phyloP scores from a whole-genome alignment of 2,888 invertebrate species.

The Apotomis capreana region DNA sequence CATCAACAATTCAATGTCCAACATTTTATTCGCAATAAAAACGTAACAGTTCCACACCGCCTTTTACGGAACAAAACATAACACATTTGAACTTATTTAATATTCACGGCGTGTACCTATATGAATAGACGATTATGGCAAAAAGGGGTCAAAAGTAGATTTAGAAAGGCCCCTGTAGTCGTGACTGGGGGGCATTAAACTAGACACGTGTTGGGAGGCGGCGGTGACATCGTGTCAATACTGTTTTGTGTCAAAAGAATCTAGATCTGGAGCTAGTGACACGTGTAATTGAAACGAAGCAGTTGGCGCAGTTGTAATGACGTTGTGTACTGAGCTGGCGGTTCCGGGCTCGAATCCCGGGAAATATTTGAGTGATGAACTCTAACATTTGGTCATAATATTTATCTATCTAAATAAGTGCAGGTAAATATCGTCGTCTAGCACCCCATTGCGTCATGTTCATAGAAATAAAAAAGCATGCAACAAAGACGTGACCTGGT shows the following conservation, averaged over 20 bases:
- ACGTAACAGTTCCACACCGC: slow-evolving; percentile 10
- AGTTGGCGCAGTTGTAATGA: no score
- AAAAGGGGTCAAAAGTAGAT: slow-evolving; percentile 59
- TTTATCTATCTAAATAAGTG: no score
- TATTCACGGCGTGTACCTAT: slow-evolving; percentile 61
- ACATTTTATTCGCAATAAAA: slow-evolving; percentile 39
- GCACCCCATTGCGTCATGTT: no score
- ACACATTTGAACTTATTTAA: slow-evolving; percentile 52
- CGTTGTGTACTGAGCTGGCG: no score
- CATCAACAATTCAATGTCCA: slow-evolving; percentile 18
- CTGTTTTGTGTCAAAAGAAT: slow-evolving; percentile 30
- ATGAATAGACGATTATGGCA: slow-evolving; percentile 67
- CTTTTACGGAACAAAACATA: slow-evolving; percentile 46
- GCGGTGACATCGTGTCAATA: slow-evolving; percentile 33
- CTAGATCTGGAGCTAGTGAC: slow-evolving; percentile 12
- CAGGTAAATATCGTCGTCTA: no score
- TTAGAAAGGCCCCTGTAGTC: slow-evolving; percentile 36
- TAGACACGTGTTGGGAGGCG: slow-evolving; percentile 34
- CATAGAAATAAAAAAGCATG: no score
- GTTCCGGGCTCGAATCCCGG: no score
- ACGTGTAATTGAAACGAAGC: neutral
- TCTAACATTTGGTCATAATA: no score
- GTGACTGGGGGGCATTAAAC: slow-evolving; percentile 36
- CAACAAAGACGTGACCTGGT: no score
- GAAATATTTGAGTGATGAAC: no score